phyloP scores from a whole-genome alignment of 2,888 invertebrate genomes.

The Matsumyia berberina region DNA sequence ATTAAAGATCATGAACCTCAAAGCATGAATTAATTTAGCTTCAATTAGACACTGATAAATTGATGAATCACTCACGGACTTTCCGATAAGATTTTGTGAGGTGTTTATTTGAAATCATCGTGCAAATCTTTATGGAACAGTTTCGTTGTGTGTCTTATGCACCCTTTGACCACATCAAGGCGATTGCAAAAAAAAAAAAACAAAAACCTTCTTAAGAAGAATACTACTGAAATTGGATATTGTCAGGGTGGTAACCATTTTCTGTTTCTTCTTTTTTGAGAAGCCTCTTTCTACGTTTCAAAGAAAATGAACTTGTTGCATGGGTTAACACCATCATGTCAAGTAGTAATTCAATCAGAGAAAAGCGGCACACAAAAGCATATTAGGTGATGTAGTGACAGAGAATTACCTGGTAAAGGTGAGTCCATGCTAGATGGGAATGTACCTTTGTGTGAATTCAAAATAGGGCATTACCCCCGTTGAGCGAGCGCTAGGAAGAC shows the following conservation, averaged over 20 bases:
- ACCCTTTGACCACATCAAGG: background rate
- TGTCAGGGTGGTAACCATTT: background rate
- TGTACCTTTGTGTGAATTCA: constrained; percentile 21
- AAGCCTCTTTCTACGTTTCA: constrained; percentile 43
- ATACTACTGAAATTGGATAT: constrained; percentile 60
- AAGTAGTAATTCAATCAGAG: constrained; percentile 69
- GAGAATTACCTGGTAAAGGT: constrained; percentile 6
- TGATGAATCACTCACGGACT: constrained; percentile 31
- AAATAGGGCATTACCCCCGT: constrained; percentile 58
- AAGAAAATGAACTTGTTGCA: constrained; percentile 5
- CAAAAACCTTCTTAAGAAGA: too few species aligned
- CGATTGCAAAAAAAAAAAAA: background rate
- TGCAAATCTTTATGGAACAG: constrained; percentile 30
- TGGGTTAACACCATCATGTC: constrained; percentile 67
- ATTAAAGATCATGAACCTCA: constrained; percentile 50
- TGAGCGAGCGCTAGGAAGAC: constrained; percentile 51
- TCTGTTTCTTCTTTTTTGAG: constrained; percentile 8
- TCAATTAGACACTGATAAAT: constrained; percentile 73
- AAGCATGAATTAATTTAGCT: constrained; percentile 57
- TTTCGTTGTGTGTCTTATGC: background rate
- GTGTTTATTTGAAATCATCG: constrained; percentile 24
- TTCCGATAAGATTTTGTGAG: constrained; percentile 8
- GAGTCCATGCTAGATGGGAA: constrained; percentile 1
- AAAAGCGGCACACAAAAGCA: constrained; percentile 9
- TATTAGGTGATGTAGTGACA: background rate